A percentile compares a stretch with the other conserved stretches of the same genome.
Evolutionary conservation across 2,797 vertebrate genomes (phyloP).

Genomic region (Brachyrhaphis roseni): DNA sequence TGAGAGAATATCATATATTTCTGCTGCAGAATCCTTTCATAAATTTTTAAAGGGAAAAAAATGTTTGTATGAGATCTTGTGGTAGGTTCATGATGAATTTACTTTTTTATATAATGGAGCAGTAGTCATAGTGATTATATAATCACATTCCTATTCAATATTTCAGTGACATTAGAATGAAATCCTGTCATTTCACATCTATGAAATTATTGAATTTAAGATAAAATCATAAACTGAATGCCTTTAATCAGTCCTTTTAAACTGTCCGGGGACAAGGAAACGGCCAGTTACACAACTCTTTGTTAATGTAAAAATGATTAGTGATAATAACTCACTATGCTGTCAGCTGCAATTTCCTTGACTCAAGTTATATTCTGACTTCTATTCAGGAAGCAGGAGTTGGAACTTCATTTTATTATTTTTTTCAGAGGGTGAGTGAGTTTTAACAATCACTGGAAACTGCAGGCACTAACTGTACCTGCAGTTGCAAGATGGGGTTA

Average conservation of each 20-base stretch:
- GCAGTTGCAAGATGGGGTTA: background rate
- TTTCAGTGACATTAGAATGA: constrained; percentile 10
- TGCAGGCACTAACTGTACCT: background rate
- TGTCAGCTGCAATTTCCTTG: background rate
- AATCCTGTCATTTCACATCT: constrained; percentile 19
- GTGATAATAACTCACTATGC: constrained; percentile 7
- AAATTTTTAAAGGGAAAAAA: too few relatives aligned
- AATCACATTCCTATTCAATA: constrained; percentile 8
- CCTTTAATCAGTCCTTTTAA: constrained; percentile 5
- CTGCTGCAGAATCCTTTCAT: background rate
- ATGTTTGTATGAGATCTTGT: background rate
- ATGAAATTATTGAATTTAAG: background rate
- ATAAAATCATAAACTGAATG: too few relatives aligned
- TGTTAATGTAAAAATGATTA: constrained; percentile 9
- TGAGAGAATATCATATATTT: background rate
- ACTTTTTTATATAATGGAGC: background rate
- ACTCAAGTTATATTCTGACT: background rate
- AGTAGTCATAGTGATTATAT: background rate
- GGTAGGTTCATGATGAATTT: background rate
- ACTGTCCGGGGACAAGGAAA: constrained; percentile 3
- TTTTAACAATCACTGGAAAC: background rate
- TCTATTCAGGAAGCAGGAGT: background rate
- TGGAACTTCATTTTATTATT: background rate
- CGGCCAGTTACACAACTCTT: constrained; percentile 12
- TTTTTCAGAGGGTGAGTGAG: background rate